Evolutionary conservation across 2,113 vertebrate genomes (phyloP).

Genomic region (Ptilonorhynchus violaceus): DNA sequence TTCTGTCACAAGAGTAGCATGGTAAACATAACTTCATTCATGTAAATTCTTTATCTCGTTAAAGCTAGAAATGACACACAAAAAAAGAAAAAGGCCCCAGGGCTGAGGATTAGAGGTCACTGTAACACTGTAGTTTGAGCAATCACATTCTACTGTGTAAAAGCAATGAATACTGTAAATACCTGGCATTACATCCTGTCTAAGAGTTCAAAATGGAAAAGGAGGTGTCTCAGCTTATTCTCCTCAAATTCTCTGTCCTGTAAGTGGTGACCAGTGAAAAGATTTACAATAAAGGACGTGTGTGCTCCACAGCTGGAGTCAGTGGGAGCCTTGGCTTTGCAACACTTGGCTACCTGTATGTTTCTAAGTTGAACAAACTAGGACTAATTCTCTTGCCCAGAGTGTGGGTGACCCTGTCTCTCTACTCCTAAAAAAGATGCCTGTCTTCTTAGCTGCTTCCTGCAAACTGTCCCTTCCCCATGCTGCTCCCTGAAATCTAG

Average conservation of each 20-base stretch:
- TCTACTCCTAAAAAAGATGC: neutral
- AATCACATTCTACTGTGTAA: neutral
- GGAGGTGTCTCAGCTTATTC: neutral
- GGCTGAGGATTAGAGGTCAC: neutral
- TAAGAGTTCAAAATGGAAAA: neutral
- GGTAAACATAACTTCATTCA: neutral
- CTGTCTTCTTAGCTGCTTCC: neutral
- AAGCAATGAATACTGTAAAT: neutral
- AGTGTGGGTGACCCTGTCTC: neutral
- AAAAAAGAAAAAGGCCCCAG: neutral
- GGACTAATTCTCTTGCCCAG: neutral
- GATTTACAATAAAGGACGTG: neutral
- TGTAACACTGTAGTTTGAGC: neutral
- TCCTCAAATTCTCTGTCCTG: neutral
- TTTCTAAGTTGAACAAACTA: neutral
- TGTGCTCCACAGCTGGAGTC: neutral
- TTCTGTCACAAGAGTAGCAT: neutral
- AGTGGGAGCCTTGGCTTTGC: neutral
- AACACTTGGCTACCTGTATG: rapidly evolving
- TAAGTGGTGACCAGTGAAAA: neutral
- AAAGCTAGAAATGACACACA: neutral
- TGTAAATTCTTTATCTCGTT: neutral
- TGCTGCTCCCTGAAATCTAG: neutral
- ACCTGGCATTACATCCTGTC: neutral
- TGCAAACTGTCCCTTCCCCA: neutral